Base-by-base conservation (phyloP, 2,797 vertebrate genomes). In the Nothura maculosa region DNA sequence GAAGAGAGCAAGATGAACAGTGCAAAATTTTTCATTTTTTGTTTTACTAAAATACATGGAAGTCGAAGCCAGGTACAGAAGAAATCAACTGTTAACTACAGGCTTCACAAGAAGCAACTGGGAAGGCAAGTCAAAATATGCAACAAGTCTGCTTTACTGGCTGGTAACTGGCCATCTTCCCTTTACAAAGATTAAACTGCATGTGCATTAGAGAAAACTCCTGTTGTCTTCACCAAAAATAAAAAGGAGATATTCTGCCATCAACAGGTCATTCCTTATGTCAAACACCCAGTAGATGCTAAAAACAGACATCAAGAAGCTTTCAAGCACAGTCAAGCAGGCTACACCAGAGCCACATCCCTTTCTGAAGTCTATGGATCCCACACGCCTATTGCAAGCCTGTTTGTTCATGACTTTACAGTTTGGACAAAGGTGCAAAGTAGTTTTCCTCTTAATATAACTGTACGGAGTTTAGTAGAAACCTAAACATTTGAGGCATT, bases 1-100 rank as follows among this genome's bases (percentile, higher is more conserved):
- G 84, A 92, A 94, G 97, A 96, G 68, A 81, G 70, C 82, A 96
- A 95, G 94, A 93, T 5, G 20, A 97, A 97, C 96, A 98, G 97
- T 98, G 97, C 98, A 98, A 98, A 98, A 90, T 57, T 72, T 94
- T 66, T 87, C 43, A 64, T 77, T 90, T 92, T 87, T 95, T 96
- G 93, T 95, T 97, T 96, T 97, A 96, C 72, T 96, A 96, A 97
- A 97, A 96, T 82, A 96, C 77, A 89, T 79, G 91, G 90, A 94
- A 87, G 81, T 91, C 92, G 91, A 95, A 82, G 89, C 70, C 92
- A 91, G 47, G 58, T 89, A 85, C 77, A 92, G 75, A 88, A 91
- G 81, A 77, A 82, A 69, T 68, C 28, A 94, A 73, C 72, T 93
- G 85, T 90, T 92, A 87, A 89, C 86, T 87, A 83, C 10, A 81